Conservation (phyloP, 2,888 invertebrate species). For the Aelia acuminata region DNA sequence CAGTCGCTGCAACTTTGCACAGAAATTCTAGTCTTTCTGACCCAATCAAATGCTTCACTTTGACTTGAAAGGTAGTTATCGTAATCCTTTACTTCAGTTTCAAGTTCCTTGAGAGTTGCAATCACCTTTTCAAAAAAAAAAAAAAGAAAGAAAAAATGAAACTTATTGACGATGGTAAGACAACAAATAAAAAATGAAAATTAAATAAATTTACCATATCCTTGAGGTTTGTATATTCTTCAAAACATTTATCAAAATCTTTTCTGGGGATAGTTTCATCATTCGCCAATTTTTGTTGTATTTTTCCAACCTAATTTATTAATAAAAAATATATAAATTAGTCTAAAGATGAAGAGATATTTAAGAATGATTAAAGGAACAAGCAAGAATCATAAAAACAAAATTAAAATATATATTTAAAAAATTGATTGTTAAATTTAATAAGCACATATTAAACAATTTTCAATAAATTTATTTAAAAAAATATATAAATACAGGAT, state of each 20-base stretch:
- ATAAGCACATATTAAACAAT: background rate
- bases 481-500: too few relatives aligned
- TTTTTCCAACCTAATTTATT: slow-evolving; percentile 72
- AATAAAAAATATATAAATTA: background rate
- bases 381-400: too few relatives aligned
- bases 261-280: slow-evolving; percentile 75
- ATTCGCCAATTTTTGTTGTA: slow-evolving; percentile 81
- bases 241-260: slow-evolving; percentile 79
- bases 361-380: too few relatives aligned
- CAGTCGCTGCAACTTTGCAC: slow-evolving; percentile 89
- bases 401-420: background rate
- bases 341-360: too few relatives aligned
- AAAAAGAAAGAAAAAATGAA: slow-evolving; percentile 53
- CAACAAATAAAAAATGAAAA: slow-evolving; percentile 34
- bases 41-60: slow-evolving; percentile 88
- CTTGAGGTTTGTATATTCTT: slow-evolving; percentile 80
- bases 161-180: background rate
- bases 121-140: too few relatives aligned
- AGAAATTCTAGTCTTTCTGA: slow-evolving; percentile 83
- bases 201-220: slow-evolving; percentile 70
- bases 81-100: slow-evolving; percentile 88
- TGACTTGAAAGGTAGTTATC: slow-evolving; percentile 88
- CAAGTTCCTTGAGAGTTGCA: slow-evolving; percentile 71
- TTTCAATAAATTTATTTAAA: background rate
- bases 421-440: too few relatives aligned